These are phyloP conservation scores for Amphiduros pacificus DNA, from an alignment of 2,888 invertebrate genomes.

Conservation along the genomic window DNA sequence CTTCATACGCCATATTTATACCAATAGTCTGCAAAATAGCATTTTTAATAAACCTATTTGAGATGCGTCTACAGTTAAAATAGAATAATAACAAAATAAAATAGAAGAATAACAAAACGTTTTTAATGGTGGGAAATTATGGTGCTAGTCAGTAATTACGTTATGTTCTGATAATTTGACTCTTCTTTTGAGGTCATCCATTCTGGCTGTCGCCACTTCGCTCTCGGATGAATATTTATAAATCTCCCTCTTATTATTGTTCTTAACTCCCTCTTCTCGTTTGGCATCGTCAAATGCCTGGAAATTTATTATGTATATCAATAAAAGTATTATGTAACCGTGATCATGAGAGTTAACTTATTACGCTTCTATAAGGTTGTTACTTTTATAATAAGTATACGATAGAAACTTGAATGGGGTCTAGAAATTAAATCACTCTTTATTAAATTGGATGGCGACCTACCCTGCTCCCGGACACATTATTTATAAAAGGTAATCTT, in stretches of 20 bases:
- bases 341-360: no score
- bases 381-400: no score
- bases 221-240: slow-evolving; percentile 48
- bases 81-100: no score
- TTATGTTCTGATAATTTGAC: slow-evolving; percentile 23
- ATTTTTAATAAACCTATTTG: not conserved
- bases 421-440: no score
- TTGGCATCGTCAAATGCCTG: slow-evolving; percentile 30
- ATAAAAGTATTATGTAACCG: no score
- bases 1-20: slow-evolving; percentile 39
- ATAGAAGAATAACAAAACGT: no score
- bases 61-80: no score
- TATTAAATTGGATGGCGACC: no score
- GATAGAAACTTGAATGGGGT: no score
- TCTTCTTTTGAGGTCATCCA: slow-evolving; percentile 46
- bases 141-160: not conserved
- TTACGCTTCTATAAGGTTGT: no score
- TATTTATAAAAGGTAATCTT: no score
- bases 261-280: slow-evolving; percentile 34
- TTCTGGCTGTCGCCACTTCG: slow-evolving; percentile 35
- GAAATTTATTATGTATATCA: not conserved
- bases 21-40: slow-evolving; percentile 38
- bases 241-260: slow-evolving; percentile 42
- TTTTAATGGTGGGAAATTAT: not conserved
- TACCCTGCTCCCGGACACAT: no score